Evolutionary conservation across 2,113 vertebrate species (phyloP).

Genomic region (Tympanuchus pallidicinctus): DNA sequence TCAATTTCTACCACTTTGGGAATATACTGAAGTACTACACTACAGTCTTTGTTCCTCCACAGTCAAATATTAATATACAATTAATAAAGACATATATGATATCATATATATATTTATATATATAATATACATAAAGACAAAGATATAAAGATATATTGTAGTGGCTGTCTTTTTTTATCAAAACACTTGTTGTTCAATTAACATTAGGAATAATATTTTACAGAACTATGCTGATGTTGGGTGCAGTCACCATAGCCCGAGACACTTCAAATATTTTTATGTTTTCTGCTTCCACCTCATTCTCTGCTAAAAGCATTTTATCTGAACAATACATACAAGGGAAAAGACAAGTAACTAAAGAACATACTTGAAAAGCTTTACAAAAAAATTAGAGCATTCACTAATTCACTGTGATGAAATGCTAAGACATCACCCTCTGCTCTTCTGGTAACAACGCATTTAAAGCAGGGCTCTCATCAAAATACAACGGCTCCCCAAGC

Average conservation of each 20-base stretch:
- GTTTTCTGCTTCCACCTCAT: not conserved
- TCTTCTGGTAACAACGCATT: not conserved
- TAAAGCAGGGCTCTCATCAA: not conserved
- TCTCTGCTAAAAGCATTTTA: not conserved
- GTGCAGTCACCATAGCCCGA: not conserved
- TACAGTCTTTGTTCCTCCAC: not conserved
- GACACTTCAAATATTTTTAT: not conserved
- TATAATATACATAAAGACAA: no score
- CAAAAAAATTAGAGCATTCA: not conserved
- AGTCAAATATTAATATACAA: not conserved
- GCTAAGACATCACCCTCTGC: not conserved
- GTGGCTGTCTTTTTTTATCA: not conserved
- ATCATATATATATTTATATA: no score
- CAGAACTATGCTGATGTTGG: not conserved
- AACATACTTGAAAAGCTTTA: not conserved
- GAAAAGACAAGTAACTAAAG: not conserved
- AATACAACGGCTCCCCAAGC: not conserved
- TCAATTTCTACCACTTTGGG: not conserved
- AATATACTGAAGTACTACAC: not conserved
- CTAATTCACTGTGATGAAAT: not conserved
- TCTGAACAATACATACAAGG: not conserved
- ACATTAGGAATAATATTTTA: not conserved
- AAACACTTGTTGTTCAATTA: not conserved
- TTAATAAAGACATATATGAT: not conserved
- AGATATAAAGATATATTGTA: no score